Percentiles rank a stretch among this genome's conserved stretches.
Evolutionary conservation across 2,113 vertebrate genomes (phyloP).

Genomic region (Microcebus ravelobensis): DNA sequence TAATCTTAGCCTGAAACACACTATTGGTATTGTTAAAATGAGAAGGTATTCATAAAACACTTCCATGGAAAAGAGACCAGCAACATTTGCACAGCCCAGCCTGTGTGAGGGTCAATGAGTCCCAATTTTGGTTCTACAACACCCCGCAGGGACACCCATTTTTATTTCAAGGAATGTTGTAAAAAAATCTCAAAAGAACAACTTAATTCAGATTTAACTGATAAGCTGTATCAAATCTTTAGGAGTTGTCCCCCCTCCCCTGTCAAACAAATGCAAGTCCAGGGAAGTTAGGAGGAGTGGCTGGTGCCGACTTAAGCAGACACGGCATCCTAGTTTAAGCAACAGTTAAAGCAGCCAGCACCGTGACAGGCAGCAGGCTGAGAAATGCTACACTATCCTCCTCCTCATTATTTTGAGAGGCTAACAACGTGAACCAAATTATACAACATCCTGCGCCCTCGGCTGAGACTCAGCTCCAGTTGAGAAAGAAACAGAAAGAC

Average conservation of each 20-base stretch:
- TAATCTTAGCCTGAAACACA: slow-evolving; percentile 25
- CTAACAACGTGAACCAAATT: slow-evolving; percentile 75
- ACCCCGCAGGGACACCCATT: neutral
- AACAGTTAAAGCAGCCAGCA: slow-evolving; percentile 65
- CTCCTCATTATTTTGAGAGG: slow-evolving; percentile 79
- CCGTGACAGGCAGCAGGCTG: slow-evolving; percentile 67
- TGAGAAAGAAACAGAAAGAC: slow-evolving; percentile 80
- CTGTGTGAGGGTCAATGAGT: neutral
- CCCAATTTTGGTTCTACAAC: neutral
- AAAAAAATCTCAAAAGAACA: slow-evolving; percentile 54
- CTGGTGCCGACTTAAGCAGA: slow-evolving; percentile 52
- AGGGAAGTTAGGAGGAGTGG: slow-evolving; percentile 34
- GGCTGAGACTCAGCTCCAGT: slow-evolving; percentile 70
- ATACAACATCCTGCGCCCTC: slow-evolving; percentile 77
- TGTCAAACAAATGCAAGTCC: slow-evolving; percentile 2
- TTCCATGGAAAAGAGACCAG: slow-evolving; percentile 23
- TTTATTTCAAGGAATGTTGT: slow-evolving; percentile 24
- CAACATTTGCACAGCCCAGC: neutral
- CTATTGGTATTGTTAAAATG: neutral
- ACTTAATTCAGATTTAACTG: slow-evolving; percentile 22
- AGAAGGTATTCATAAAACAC: neutral
- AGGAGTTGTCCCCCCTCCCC: neutral
- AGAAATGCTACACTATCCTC: slow-evolving; percentile 49
- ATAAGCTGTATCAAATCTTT: neutral
- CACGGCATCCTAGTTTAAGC: slow-evolving; percentile 44